Conservation (phyloP, 53 echinoderm and acorn worm species). For the Arbacia lixula region DNA sequence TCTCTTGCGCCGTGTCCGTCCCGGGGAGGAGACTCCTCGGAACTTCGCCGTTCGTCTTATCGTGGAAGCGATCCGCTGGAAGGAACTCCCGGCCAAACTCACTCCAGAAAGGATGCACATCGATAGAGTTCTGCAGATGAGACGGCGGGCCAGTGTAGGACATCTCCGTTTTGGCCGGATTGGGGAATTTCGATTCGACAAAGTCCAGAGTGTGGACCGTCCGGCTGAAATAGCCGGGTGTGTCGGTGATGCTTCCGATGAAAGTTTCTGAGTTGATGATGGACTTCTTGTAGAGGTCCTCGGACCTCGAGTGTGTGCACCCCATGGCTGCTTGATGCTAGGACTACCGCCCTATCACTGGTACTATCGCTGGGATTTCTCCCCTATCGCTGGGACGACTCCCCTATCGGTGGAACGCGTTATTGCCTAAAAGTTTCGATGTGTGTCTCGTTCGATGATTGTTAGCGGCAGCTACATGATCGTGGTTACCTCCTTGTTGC, state of each 20-base stretch:
- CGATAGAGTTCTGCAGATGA: constrained; percentile 85
- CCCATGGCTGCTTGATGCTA: constrained; percentile 86
- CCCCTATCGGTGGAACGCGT: neutral
- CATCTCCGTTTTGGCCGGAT: constrained; percentile 76
- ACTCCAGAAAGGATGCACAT: constrained; percentile 94
- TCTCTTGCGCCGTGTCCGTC: constrained; percentile 81
- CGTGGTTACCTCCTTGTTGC: no score
- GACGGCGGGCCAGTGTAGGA: constrained; percentile 95
- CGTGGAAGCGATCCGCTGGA: constrained; percentile 62
- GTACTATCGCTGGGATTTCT: no score
- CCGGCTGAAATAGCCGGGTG: constrained; percentile 83
- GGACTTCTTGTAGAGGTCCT: constrained; percentile 85
- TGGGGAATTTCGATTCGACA: constrained; percentile 63
- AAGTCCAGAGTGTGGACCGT: constrained; percentile 89
- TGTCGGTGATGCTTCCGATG: constrained; percentile 72
- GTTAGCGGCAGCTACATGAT: no score
- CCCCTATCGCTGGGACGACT: neutral
- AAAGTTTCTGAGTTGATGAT: constrained; percentile 68
- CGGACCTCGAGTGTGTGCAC: constrained; percentile 84
- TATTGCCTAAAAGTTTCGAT: no score
- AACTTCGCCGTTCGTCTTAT: constrained; percentile 53
- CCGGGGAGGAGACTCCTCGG: constrained; percentile 80
- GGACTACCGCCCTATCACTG: no score
- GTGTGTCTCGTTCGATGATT: no score
- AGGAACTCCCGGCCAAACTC: constrained; percentile 74